Base-by-base conservation (phyloP, 2,888 invertebrate species). In the Diaphora mendica region DNA sequence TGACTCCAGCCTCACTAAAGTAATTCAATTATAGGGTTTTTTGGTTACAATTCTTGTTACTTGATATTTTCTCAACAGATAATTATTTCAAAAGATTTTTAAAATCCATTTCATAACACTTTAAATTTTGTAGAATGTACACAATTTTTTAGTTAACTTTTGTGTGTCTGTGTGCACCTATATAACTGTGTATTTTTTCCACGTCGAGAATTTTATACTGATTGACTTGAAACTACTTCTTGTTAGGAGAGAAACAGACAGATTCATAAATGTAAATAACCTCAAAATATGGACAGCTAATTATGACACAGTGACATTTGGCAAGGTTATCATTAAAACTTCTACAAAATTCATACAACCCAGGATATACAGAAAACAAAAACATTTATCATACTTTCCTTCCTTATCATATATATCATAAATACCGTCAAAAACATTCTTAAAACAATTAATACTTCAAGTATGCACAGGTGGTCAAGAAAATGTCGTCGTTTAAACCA, bases 381-480 rank as follows among this genome's bases (percentile, higher is more conserved):
- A 30, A 17, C 30, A 15, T 62, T 30, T 62, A 62, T 62, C 30
- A 62, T 62, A 62, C 30, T 62, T 30, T 62, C 17, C 17, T 62
- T 20, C 15, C 26, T 3, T 62, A 62, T 30, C 30, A 30, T 30
- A 30, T n/a, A 62, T 17, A 30, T 62, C 30, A 30, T 62, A 62
- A 62, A 62, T 62, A 30, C 7, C 15, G 0, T 62, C 26, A 30
- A 66, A 67, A 59, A 62, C n/a, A 39, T 44, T n/a, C 33, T 44
- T 20, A 8, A 39, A 72, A 44, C n/a, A 44, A n/a, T 62, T 67
- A 44, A 35, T 51, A n/a, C n/a, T 68, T 68, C 35, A n/a, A n/a
- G 30, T 64, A 59, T 20, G 66, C 59, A 78, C 82, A 83, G 82
- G 84, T 84, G 83, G 78, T n/a, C 75, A 48, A 66, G 68, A 65